phyloP scores from a whole-genome alignment of 1,140 invertebrate species.

The Temnothorax longispinosus region DNA sequence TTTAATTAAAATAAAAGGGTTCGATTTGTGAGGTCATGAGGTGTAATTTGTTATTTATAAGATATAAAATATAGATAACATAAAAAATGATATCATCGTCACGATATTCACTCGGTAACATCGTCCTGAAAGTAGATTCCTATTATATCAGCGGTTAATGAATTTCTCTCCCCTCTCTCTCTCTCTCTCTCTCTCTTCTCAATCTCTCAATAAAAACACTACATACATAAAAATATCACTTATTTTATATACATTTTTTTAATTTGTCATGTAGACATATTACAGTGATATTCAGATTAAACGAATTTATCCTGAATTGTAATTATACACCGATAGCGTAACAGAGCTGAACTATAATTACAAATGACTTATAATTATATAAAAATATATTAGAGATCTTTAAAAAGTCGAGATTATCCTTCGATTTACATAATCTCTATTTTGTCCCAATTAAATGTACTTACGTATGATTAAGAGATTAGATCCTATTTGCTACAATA shows the following conservation, averaged over 20 bases:
- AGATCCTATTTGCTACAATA: slow-evolving; percentile 34
- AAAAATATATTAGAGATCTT: slow-evolving; percentile 37
- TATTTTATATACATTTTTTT: not conserved
- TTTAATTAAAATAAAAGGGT: not conserved
- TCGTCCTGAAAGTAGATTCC: slow-evolving; percentile 11
- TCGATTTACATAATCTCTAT: not conserved
- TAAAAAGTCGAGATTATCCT: not conserved
- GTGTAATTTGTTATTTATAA: not conserved
- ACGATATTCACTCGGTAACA: not conserved
- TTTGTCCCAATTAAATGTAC: slow-evolving; percentile 7
- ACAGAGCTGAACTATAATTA: not conserved
- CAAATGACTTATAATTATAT: not conserved
- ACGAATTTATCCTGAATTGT: not conserved
- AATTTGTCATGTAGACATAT: not conserved
- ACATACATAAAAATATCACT: not conserved
- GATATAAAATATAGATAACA: not conserved
- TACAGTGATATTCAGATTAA: not conserved
- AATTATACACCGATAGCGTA: not conserved
- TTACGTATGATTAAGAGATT: not conserved
- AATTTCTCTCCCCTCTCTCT: not conserved
- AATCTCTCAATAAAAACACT: not conserved
- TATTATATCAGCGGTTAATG: slow-evolving; percentile 33
- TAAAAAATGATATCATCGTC: not conserved
- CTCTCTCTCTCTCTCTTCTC: too few species aligned
- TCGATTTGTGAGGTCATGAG: not conserved